Base-by-base conservation (phyloP, 2,113 vertebrate species). In the Caloenas nicobarica region DNA sequence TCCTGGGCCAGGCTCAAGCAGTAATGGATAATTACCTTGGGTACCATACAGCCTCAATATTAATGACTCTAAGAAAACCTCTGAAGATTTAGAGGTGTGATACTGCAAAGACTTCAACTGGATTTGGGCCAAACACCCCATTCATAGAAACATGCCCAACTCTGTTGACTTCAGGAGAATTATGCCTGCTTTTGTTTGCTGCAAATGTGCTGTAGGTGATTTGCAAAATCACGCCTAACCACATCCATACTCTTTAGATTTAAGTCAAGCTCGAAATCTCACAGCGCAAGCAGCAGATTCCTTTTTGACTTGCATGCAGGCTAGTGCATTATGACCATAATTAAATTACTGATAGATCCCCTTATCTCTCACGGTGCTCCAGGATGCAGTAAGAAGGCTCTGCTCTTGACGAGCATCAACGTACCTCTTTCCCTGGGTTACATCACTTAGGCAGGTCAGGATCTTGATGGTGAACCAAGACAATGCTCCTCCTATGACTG, bases 11-110 rank as follows among this genome's bases (percentile, higher is more conserved):
- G 57, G 81, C 72, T 61, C 86, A 93, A 84, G 51, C 29, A 84
- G 48, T 40, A 90, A 86, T 78, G 83, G 83, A 61, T 95, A 93
- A 97, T 94, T 94, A 86, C 72, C 57, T 84, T 93, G 89, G 80
- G 88, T 89, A 94, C 44, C 51, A 81, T 19, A 91, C 24, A 84
- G 72, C 36, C 77, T 92, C 40, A 31, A 24, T 80, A 91, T 61
- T 93, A 94, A 92, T 0, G 54, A 93, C 50, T 28, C 60, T 53
- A 57, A 66, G 76, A 90, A 95, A 94, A 56, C 29, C 69, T 86
- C 88, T 57, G 38, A 88, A 94, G 92, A 93, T 83, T 92, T 83
- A 50, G 80, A 87, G 69, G 83, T 94, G 86, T 74, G 80, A 89
- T 12, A 65, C 23, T 81, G 86, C 81, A 90, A 90, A 74, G 76